These are phyloP conservation scores for Coreoperca whiteheadi DNA, from an alignment of 2,113 vertebrate genomes.

Conservation along the genomic window DNA sequence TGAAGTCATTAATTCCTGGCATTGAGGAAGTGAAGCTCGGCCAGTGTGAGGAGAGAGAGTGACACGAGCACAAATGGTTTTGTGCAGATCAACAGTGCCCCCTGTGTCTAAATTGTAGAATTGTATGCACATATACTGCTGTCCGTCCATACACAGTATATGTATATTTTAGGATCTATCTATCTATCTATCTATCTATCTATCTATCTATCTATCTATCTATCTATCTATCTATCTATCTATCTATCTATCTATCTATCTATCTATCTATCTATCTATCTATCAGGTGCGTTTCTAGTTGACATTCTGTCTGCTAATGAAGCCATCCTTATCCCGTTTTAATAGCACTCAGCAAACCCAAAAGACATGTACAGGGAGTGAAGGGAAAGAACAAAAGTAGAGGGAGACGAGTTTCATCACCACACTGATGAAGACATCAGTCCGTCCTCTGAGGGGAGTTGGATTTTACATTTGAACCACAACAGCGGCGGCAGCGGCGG, in stretches of 20 bases:
- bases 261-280: not conserved
- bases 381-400: constrained; percentile 23
- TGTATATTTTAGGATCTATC: not conserved
- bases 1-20: constrained; percentile 66
- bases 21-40: constrained; percentile 30
- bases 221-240: constrained; percentile 8
- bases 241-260: constrained; percentile 5
- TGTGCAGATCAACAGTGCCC: constrained; percentile 69
- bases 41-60: constrained; percentile 21
- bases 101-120: constrained; percentile 50
- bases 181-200: constrained; percentile 8
- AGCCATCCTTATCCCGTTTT: constrained; percentile 28
- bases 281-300: constrained; percentile 3
- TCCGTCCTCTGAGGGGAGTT: constrained; percentile 38
- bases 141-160: not conserved
- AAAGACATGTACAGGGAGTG: constrained; percentile 11
- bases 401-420: constrained; percentile 45
- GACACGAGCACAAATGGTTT: not conserved
- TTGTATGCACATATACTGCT: not conserved
- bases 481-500: not conserved
- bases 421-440: constrained; percentile 49
- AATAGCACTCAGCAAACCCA: constrained; percentile 7
- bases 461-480: constrained; percentile 29
- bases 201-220: constrained; percentile 1
- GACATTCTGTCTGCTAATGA: constrained; percentile 29